Conservation (phyloP, 2,113 vertebrate genomes). For the Tragelaphus scriptus region DNA sequence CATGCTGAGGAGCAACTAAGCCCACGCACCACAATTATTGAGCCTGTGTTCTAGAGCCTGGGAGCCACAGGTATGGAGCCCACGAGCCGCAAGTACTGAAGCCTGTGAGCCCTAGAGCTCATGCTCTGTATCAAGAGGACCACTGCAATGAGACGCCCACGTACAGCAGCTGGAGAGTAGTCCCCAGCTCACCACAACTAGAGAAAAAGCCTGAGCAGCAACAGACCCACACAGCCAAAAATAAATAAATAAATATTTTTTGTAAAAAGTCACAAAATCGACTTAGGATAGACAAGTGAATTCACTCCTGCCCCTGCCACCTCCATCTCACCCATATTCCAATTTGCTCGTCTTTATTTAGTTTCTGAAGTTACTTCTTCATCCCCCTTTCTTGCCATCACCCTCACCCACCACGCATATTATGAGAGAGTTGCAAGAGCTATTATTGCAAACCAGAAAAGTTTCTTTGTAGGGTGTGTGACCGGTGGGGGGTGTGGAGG, state of each 20-base stretch:
- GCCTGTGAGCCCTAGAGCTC: not conserved
- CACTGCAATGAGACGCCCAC: not conserved
- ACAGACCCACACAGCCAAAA: not conserved
- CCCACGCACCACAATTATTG: not conserved
- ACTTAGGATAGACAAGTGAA: not conserved
- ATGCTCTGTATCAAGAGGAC: not conserved
- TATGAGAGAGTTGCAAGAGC: not conserved
- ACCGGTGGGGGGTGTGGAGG: not conserved
- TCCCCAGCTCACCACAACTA: not conserved
- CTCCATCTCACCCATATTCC: not conserved
- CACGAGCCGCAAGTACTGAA: rapidly evolving
- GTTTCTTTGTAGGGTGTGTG: not conserved
- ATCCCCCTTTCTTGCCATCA: not conserved
- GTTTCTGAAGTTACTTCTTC: conserved; percentile 17
- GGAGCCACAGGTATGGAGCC: not conserved
- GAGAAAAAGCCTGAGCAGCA: not conserved
- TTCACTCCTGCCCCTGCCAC: not conserved
- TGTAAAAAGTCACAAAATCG: not conserved
- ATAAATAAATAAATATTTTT: not conserved
- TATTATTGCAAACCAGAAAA: conserved; percentile 28
- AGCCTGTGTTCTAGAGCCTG: not conserved
- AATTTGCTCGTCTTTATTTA: not conserved
- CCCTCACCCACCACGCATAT: not conserved
- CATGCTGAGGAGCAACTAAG: not conserved
- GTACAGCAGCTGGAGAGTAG: not conserved